Conservation (phyloP, 2,888 invertebrate species). For the Petrolisthes manimaculis region DNA sequence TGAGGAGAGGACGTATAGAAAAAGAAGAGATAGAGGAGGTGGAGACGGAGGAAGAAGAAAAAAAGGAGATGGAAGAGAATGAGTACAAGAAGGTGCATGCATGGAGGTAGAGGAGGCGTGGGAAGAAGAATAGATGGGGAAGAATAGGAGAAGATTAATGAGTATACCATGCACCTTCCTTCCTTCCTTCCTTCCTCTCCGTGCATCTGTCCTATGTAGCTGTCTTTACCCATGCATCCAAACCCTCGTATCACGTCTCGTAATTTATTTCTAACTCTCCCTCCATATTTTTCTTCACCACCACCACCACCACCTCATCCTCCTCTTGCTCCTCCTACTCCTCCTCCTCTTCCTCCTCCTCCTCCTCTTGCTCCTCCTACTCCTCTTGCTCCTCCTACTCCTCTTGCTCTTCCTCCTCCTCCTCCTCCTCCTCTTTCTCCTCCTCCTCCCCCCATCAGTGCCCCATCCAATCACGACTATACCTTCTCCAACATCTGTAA, state of each 20-base stretch:
- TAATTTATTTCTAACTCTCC: background rate
- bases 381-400: background rate
- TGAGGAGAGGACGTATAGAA: no score
- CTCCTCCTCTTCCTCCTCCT: background rate
- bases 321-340: background rate
- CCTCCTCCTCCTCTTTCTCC: no score
- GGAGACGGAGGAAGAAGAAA: background rate
- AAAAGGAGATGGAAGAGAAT: background rate
- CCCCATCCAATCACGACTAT: no score
- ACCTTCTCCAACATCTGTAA: no score
- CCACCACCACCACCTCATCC: background rate
- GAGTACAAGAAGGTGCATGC: background rate
- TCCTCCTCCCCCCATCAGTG: no score
- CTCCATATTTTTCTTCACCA: background rate
- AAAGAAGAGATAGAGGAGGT: background rate
- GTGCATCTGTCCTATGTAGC: background rate
- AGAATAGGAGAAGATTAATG: no score
- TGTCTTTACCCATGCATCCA: background rate
- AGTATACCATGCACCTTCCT: no score
- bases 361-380: background rate
- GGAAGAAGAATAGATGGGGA: no score
- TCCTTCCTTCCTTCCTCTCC: conserved; percentile 9
- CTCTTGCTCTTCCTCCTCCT: background rate
- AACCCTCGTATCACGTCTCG: no score
- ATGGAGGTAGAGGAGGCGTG: background rate